Evolutionary conservation across 1,140 invertebrate species (phyloP), one percentile per base, ranked within the genome.

Genomic region (Brachionus asplanchnoidis): DNA sequence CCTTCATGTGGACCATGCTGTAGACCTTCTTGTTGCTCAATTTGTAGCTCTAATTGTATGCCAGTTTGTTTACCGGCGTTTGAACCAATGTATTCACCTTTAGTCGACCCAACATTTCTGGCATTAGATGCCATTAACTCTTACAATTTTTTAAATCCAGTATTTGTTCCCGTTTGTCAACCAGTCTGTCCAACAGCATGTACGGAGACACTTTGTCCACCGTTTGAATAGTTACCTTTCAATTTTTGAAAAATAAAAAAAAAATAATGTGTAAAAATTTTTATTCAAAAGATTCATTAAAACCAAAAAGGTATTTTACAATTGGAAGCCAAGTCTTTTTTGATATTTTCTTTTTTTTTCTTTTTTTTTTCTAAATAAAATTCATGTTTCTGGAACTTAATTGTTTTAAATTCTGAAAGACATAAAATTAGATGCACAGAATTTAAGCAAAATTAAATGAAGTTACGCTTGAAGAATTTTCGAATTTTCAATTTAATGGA

Each of bases 181-280:
- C n/a, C 68, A 73, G 68, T 20, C n/a, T 73, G 66, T 68, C 12
- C 66, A 68, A 68, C 66, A 68, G 26, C 8, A 32, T 68, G 66
- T n/a, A 32, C 66, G 0, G 17, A 11, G 14, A 28, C 66, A 28
- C 32, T 36, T n/a, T 12, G 9, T 42, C 68, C 68, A 40, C 53
- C 53, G 1, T 60, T 60, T 60, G 53, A 60, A 60, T 60, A 60
- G 20, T 60, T 9, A 20, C 6, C 17, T 17, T 14, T 14, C 17
- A 53, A 53, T 4, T 53, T n/a, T n/a, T 17, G n/a, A 53, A 17
- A 14, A 53, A 6, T 53, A 3, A 4, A 26, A 7, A 60, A 60
- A 60, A 60, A 20, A 60, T 8, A 17, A 60, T 20, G 20, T 60
- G 8, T 60, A 60, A 60, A 56, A 56, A 36, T 36, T 36, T 36